Evolutionary conservation across 2,888 invertebrate species (phyloP), one percentile per base, ranked within the genome.

Genomic region (Caenorhabditis drosophilae): DNA sequence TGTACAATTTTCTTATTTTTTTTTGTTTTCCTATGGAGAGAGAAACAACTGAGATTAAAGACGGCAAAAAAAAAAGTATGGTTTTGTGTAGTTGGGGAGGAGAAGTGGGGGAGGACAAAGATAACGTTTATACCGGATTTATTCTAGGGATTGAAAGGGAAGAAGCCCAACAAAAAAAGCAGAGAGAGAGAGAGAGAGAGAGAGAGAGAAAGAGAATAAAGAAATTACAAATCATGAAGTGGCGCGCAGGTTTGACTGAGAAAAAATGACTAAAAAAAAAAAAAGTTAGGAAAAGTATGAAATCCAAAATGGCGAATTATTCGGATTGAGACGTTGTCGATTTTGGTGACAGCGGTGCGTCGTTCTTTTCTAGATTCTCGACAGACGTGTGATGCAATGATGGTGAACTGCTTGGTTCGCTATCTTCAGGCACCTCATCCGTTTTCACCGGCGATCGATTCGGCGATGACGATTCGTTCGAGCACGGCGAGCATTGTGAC

Each of bases 241-340:
- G n/a, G n/a, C n/a, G n/a, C n/a, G n/a, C n/a, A n/a, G n/a, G n/a
- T n/a, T n/a, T 42, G 11, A 42, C 16, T 45, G 25, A 41, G 22
- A 31, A 16, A 45, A 31, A 40, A 36, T 35, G 35, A 45, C n/a
- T 26, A 48, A 49, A 22, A 35, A 38, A 16, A 20, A 23, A 9
- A 12, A n/a, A n/a, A n/a, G n/a, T n/a, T n/a, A n/a, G n/a, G n/a
- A n/a, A n/a, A n/a, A n/a, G n/a, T n/a, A n/a, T n/a, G n/a, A n/a
- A n/a, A n/a, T n/a, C n/a, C n/a, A 25, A 15, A 27, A 23, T 16
- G 40, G 27, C 20, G 31, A 36, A 40, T 22, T 50, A 61, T 44
- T 62, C 61, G 11, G 61, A 55, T 35, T 62, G 61, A 12, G 61
- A 62, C n/a, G n/a, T n/a, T n/a, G n/a, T n/a, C 11, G 52, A 56